Percentiles rank a stretch among this genome's conserved stretches.
These are phyloP conservation scores for Conus betulinus DNA, from an alignment of 1,140 invertebrate genomes.

Conservation along the genomic window DNA sequence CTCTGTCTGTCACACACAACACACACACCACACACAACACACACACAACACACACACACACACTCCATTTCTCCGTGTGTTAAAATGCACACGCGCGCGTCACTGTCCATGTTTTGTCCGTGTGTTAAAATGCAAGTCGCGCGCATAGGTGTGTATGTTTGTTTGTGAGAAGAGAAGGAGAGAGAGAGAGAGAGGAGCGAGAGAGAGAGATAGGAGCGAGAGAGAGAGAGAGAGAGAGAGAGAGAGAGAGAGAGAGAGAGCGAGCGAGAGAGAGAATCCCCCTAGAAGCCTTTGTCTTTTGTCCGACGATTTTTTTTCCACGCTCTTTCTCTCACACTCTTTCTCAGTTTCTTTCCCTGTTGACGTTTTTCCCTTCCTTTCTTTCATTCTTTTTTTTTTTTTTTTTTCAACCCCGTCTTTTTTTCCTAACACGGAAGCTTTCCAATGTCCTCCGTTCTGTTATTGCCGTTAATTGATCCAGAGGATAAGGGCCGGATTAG, in stretches of 20 bases:
- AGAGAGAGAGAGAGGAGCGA: too few species aligned
- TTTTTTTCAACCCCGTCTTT: background rate
- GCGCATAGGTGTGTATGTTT: too few species aligned
- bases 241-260: constrained; percentile 17
- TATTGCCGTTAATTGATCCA: constrained; percentile 23
- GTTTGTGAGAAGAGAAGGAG: too few species aligned
- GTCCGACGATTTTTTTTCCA: background rate
- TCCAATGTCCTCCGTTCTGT: constrained; percentile 2
- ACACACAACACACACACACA: too few species aligned
- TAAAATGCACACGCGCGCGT: too few species aligned
- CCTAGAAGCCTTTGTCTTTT: background rate
- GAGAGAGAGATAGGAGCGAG: background rate
- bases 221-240: constrained; percentile 25
- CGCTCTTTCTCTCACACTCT: background rate
- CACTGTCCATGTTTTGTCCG: too few species aligned
- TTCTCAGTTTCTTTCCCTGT: background rate
- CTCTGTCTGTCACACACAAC: too few species aligned
- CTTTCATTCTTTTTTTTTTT: background rate
- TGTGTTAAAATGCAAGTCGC: too few species aligned
- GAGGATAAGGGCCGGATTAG: constrained; percentile 11
- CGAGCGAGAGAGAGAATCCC: background rate
- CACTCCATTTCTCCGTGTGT: too few species aligned
- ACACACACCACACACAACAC: too few species aligned
- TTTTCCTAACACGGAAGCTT: background rate
- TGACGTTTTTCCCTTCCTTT: background rate